Base-by-base conservation (phyloP, 2,113 vertebrate genomes). In the Arizona elegans region DNA sequence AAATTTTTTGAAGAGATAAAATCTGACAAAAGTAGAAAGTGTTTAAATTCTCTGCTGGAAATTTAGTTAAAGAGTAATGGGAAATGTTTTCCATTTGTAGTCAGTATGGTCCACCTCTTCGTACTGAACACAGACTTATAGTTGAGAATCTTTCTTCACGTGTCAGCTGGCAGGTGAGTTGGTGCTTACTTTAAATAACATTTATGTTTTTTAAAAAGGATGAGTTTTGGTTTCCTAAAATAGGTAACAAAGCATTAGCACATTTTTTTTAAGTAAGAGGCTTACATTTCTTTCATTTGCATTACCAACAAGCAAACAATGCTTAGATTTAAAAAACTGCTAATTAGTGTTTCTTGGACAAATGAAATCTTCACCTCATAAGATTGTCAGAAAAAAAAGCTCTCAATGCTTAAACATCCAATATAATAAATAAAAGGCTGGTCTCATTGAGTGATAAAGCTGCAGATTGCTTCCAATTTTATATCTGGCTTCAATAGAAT, bases 121-220 rank as follows among this genome's bases (percentile, higher is more conserved):
- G 98, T 29, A 99, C 98, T 0, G 98, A 99, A 93, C 98, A 99
- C 97, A 98, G 98, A 91, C 98, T 99, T 94, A 98, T 99, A 95
- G 99, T 99, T 62, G 98, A 99, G 96, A 99, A 99, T 94, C 98
- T 99, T 52, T 99, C 98, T 0, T 98, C 98, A 2, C 98, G 98
- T 33, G 98, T 99, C 85, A 99, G 98, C 96, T 99, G 98, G 99
- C 99, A 99, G 98, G 98, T 99, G 98, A 98, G 98, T 97, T 96
- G 93, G 54, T n/a, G 12, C 86, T 90, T 38, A 52, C 62, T 53
- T 93, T 94, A 59, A 93, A 86, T 89, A 70, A 43, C 24, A 70
- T 23, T 13, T 43, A 33, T 87, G 58, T 70, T 70, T 88, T 86
- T 86, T 15, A 70, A 53, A 91, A 55, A 47, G 26, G 91, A 38